Percentiles rank a stretch among this genome's conserved stretches.
Evolutionary conservation across 2,113 vertebrate genomes (phyloP).

Genomic region (Periophthalmus modestus): DNA sequence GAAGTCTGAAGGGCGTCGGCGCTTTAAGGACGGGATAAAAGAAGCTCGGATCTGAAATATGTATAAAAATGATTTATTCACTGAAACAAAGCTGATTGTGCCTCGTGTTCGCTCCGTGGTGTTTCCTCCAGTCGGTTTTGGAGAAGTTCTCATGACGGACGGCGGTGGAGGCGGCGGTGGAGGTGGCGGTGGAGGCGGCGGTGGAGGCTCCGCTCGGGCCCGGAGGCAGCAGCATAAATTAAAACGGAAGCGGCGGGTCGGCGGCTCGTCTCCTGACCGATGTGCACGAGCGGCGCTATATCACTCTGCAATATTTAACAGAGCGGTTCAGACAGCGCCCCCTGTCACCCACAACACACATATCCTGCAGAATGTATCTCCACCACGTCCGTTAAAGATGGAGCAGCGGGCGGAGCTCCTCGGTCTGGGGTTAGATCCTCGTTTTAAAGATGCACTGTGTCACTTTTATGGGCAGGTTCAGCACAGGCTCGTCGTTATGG

Average conservation of each 20-base stretch:
- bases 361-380: slow-evolving; percentile 31
- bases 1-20: slow-evolving; percentile 25
- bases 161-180: no score
- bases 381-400: slow-evolving; percentile 47
- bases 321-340: slow-evolving; percentile 33
- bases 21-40: not conserved
- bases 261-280: slow-evolving; percentile 18
- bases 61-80: not conserved
- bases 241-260: slow-evolving; percentile 37
- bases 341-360: slow-evolving; percentile 29
- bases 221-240: slow-evolving; percentile 39
- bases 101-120: not conserved
- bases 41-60: not conserved
- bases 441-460: no score
- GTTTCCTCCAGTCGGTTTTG: no score
- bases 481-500: no score
- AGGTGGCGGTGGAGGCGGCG: no score
- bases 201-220: slow-evolving; percentile 28
- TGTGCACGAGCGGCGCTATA: slow-evolving; percentile 27
- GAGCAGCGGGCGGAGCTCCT: not conserved
- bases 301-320: slow-evolving; percentile 57
- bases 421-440: not conserved
- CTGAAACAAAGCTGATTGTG: no score
- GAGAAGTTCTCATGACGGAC: no score
- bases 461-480: no score